phyloP scores from a whole-genome alignment of 2,113 vertebrate species.

The Cyanoderma ruficeps region DNA sequence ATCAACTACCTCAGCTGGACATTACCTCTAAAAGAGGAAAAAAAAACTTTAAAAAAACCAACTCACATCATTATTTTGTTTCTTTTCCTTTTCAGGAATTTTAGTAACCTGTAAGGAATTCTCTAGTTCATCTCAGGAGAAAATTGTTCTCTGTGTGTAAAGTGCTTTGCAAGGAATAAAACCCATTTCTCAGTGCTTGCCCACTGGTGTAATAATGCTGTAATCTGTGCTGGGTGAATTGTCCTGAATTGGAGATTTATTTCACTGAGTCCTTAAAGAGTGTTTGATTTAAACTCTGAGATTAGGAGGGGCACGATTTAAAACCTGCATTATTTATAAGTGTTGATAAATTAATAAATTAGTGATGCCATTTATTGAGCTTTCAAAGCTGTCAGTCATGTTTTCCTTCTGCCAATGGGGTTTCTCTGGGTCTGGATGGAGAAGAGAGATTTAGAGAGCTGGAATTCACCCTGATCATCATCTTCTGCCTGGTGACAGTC shows the following conservation, averaged over 20 bases:
- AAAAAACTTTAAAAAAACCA: neutral
- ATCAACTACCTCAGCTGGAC: neutral
- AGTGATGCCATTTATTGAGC: neutral
- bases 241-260: neutral
- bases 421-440: conserved; percentile 75
- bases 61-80: fast-evolving
- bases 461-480: conserved; percentile 77
- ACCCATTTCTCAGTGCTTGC: neutral
- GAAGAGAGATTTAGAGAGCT: conserved; percentile 75
- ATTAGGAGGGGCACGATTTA: neutral
- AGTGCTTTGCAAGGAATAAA: neutral
- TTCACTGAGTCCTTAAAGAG: neutral
- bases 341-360: neutral
- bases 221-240: neutral
- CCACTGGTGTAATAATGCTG: neutral
- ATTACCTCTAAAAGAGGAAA: neutral
- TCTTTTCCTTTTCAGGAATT: neutral
- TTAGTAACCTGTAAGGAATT: neutral
- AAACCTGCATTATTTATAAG: neutral
- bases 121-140: neutral
- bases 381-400: neutral
- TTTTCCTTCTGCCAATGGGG: neutral
- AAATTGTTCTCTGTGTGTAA: neutral
- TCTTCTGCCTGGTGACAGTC: conserved; percentile 70
- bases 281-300: neutral